Percentiles rank a stretch among this genome's conserved stretches.
Evolutionary conservation across 2,113 vertebrate genomes (phyloP).

Genomic region (Forbesichthys papilliferus): DNA sequence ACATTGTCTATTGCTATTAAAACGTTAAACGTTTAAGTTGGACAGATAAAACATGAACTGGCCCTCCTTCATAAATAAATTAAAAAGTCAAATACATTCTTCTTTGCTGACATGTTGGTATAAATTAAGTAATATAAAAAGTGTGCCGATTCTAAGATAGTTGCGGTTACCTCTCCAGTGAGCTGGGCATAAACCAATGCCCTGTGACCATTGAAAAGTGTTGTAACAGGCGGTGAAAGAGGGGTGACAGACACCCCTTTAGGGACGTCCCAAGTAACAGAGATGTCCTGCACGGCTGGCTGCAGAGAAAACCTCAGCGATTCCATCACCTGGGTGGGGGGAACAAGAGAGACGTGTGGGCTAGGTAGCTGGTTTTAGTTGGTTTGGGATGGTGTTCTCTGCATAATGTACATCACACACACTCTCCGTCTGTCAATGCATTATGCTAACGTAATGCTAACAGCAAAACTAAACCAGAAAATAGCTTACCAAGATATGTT

Average conservation of each 20-base stretch:
- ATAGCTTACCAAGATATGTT: no score
- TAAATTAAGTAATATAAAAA: neutral
- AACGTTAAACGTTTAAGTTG: no score
- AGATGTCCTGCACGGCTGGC: conserved; percentile 62
- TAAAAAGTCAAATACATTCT: no score
- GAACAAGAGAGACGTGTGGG: neutral
- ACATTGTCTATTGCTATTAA: no score
- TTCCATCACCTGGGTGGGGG: conserved; percentile 58
- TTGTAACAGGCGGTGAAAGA: conserved; percentile 64
- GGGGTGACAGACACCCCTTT: conserved; percentile 54
- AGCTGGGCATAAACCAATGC: conserved; percentile 72
- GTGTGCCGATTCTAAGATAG: neutral
- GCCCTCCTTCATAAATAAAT: no score
- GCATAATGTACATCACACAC: no score
- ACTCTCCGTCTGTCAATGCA: no score
- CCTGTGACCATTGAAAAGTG: conserved; percentile 73
- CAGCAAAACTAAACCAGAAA: no score
- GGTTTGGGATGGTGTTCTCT: no score
- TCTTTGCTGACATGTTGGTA: neutral
- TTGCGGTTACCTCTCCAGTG: conserved; percentile 60
- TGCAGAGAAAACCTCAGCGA: conserved; percentile 70
- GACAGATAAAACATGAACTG: no score
- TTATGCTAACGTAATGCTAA: no score
- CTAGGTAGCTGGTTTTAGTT: no score
- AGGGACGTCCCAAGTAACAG: conserved; percentile 67